Evolutionary conservation across 1,140 invertebrate species (phyloP).

Genomic region (Polypedilum pembai): DNA sequence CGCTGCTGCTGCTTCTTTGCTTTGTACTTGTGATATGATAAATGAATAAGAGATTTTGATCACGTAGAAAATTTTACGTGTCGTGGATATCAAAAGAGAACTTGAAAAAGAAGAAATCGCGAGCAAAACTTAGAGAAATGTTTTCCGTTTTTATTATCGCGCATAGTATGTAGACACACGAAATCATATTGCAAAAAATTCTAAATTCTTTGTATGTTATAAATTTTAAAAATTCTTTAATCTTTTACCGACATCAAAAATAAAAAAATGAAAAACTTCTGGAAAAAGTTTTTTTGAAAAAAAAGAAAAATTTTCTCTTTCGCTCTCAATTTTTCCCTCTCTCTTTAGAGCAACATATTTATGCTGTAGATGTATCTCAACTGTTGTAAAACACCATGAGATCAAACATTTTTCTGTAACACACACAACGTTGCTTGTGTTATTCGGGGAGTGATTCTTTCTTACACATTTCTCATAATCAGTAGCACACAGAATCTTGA

Average conservation of each 20-base stretch:
- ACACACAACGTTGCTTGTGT: neutral
- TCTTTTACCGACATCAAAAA: neutral
- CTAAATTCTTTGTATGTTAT: neutral
- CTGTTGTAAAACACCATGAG: neutral
- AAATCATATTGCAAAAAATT: neutral
- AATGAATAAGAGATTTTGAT: slow-evolving; percentile 23
- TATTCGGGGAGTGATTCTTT: slow-evolving; percentile 2
- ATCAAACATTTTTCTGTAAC: slow-evolving; percentile 13
- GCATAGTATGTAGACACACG: neutral
- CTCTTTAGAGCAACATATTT: neutral
- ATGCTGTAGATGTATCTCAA: neutral
- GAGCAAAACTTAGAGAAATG: too few species aligned
- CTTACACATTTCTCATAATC: neutral
- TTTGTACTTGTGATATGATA: slow-evolving; percentile 19
- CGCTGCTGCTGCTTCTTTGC: slow-evolving; percentile 6
- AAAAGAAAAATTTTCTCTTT: neutral
- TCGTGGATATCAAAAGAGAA: slow-evolving; percentile 27
- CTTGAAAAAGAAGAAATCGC: neutral
- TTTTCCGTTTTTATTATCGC: slow-evolving; percentile 24
- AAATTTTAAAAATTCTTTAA: neutral
- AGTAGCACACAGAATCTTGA: slow-evolving; percentile 22
- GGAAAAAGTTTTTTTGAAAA: neutral
- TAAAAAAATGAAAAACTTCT: neutral
- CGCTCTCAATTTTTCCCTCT: neutral
- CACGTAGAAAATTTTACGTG: slow-evolving; percentile 22